Base-by-base conservation (phyloP, 2,888 invertebrate genomes). In the Subacronicta megacephala region DNA sequence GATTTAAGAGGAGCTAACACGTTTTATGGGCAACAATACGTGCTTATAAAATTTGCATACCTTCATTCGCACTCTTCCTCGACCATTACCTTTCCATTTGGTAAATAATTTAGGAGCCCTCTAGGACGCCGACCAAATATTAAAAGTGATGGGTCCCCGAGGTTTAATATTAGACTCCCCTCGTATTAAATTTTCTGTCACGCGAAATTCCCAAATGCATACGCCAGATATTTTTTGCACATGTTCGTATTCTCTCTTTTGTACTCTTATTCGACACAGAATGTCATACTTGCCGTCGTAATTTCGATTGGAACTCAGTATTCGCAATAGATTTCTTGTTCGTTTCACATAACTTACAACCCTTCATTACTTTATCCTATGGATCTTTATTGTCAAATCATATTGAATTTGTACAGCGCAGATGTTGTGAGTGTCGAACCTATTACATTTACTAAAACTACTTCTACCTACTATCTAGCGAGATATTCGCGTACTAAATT, bases 121-220 rank as follows among this genome's bases (percentile, higher is more conserved):
- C 89, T 85, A 94, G 93, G 93, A 90, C 89, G 81, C 78, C 88
- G 88, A 89, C 90, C 90, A 93, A 89, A 93, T 94, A 94, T 94
- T 94, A 94, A 94, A 94, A 94, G 92, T 93, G 93, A 94, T 94
- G 93, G 91, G 88, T 94, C 94, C 93, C 93, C 81, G 80, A 92
- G 93, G 93, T 90, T 93, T 93, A 93, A 93, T 94, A 93, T 93
- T 90, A 90, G 90, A 92, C 92, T 89, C 93, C 94, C 94, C 93
- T 90, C 89, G 92, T 90, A 93, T 94, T 93, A 93, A 93, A 94
- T 93, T 93, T 90, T 92, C 88, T 92, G 93, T 92, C 93, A 92
- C 92, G 92, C 89, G 90, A 90, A 92, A 93, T 93, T 94, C 94
- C 94, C 93, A 92, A 93, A 93, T 92, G 93, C 90, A 93, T 90